Evolutionary conservation across 2,888 invertebrate species (phyloP), one percentile per base, ranked within the genome.

Genomic region (Trachelus stipa): DNA sequence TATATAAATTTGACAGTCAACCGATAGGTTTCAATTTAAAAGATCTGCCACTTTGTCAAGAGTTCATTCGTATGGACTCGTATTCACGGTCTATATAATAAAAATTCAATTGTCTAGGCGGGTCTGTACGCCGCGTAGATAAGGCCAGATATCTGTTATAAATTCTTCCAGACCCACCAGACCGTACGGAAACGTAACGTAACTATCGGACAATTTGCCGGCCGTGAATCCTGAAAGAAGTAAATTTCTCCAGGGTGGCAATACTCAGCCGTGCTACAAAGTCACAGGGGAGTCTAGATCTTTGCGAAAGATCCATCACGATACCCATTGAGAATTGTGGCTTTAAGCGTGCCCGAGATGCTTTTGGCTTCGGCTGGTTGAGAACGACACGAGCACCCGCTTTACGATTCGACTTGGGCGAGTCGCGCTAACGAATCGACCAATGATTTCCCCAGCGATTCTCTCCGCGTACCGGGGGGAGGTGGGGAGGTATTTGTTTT

Each of bases 361-460:
- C 56, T 56, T 56, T 56, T 9, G 56, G 23, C 23, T 56, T 56
- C 9, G 23, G 23, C 23, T 23, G 56, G 23, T 56, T 23, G 23
- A 23, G 56, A 56, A 56, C 56, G 56, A 56, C 56, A 23, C 23
- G 23, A 56, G 56, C 34, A 11, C 15, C 56, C 56, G 56, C 23
- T 56, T 56, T 71, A 71, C 33, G 31, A 71, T 30, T 71, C 71
- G 71, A 34, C 34, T 31, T 71, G 56, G 56, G 9, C 15, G 56
- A 56, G 56, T 56, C 56, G 76, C 34, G 78, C 85, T 86, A 88
- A 87, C 87, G 87, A 89, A 88, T 88, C 85, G 80, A 79, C 79
- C 82, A 86, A 79, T 89, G 88, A 88, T 90, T 90, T 90, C 87
- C 89, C 89, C 85, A 86, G 88, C 86, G 89, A 84, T 85, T 82